Conservation (phyloP, 2,888 invertebrate species). For the Schrankia costaestrigalis region DNA sequence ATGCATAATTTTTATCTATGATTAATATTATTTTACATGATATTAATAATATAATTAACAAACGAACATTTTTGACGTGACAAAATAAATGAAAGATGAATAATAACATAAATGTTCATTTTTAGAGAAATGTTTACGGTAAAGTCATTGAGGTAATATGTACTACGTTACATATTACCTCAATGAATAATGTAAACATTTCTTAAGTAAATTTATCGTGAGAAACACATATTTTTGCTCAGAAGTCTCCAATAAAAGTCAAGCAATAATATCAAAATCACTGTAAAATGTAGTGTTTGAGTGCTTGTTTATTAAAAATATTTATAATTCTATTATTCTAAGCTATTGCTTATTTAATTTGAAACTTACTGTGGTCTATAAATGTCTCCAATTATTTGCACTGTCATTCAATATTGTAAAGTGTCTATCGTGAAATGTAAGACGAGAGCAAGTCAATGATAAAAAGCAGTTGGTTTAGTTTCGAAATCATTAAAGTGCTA, state of each 20-base stretch:
- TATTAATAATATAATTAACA: too few species aligned
- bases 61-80: too few species aligned
- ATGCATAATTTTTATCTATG: too few species aligned
- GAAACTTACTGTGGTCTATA: neutral
- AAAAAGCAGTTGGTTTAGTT: too few species aligned
- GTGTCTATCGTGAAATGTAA: too few species aligned
- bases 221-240: constrained; percentile 23
- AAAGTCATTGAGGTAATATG: neutral
- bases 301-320: constrained; percentile 2
- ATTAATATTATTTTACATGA: too few species aligned
- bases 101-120: too few species aligned
- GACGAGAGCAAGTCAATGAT: too few species aligned
- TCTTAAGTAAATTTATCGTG: constrained; percentile 14
- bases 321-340: neutral
- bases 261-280: constrained; percentile 26
- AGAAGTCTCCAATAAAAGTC: constrained; percentile 23
- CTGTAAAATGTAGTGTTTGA: constrained; percentile 5
- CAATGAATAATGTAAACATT: neutral
- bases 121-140: too few species aligned
- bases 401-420: too few species aligned
- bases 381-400: neutral
- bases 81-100: too few species aligned
- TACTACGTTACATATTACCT: neutral
- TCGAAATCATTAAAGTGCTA: too few species aligned
- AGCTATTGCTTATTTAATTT: neutral